Percentiles rank a stretch among this genome's conserved stretches.
Evolutionary conservation across 2,113 vertebrate genomes (phyloP).

Genomic region (Nycticorax nycticorax): DNA sequence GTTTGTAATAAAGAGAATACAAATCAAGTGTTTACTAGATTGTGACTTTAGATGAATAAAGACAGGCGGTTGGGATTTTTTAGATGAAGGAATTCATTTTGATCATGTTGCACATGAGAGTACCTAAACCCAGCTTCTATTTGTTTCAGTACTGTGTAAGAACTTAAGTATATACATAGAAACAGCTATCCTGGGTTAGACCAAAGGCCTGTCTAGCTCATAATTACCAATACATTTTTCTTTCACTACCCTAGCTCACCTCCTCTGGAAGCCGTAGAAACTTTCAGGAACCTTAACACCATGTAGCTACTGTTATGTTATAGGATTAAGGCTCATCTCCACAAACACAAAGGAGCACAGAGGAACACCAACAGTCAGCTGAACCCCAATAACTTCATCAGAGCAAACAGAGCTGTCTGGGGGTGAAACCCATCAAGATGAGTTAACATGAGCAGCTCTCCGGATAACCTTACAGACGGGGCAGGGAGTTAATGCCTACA

Average conservation of each 20-base stretch:
- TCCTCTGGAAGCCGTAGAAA: neutral
- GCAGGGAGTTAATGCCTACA: neutral
- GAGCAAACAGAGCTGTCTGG: neutral
- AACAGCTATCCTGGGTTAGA: neutral
- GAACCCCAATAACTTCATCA: neutral
- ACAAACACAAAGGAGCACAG: neutral
- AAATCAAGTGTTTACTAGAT: neutral
- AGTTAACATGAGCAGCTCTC: neutral
- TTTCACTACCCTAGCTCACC: neutral
- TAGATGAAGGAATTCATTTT: neutral
- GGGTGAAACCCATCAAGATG: neutral
- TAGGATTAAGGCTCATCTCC: neutral
- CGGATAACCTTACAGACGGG: neutral
- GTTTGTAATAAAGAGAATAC: neutral
- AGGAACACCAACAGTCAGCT: neutral
- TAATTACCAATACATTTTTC: neutral
- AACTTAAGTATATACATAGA: neutral
- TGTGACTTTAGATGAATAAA: neutral
- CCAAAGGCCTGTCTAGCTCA: neutral
- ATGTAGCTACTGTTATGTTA: accelerated
- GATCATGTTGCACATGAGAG: neutral
- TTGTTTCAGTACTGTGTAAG: neutral
- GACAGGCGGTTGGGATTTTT: neutral
- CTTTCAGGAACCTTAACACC: neutral
- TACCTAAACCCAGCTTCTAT: neutral